A percentile compares a stretch with the other conserved stretches of the same genome.
These are phyloP conservation scores for Trachops cirrhosus DNA, from an alignment of 2,797 vertebrate genomes.

Conservation along the genomic window DNA sequence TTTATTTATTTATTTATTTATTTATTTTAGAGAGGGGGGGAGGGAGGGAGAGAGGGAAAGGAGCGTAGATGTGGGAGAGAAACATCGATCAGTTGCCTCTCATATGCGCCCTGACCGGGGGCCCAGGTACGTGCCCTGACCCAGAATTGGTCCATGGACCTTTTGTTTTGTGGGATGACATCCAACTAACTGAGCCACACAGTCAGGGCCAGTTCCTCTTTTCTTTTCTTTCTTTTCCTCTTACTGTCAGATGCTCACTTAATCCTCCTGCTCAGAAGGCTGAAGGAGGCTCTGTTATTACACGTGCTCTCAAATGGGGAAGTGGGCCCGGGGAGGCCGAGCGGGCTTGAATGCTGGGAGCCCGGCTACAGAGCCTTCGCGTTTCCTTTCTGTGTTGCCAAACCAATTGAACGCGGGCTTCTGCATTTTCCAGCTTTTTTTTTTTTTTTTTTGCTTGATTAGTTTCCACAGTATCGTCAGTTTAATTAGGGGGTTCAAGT, in stretches of 20 bases:
- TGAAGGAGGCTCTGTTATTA: background rate
- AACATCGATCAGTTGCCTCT: background rate
- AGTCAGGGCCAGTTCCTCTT: background rate
- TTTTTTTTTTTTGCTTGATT: background rate
- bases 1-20: too few relatives aligned
- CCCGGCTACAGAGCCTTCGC: background rate
- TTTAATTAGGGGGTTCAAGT: background rate
- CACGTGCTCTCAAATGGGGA: background rate
- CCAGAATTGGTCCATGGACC: too few relatives aligned
- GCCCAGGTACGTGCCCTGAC: background rate
- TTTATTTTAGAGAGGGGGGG: too few relatives aligned
- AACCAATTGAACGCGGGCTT: background rate
- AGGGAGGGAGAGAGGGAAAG: background rate
- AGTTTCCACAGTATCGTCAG: background rate
- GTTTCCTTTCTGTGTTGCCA: background rate
- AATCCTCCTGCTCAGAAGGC: background rate
- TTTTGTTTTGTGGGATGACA: background rate
- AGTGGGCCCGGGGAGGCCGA: background rate
- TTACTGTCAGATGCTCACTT: background rate
- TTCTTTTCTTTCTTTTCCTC: background rate
- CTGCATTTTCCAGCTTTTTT: background rate
- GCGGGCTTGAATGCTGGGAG: background rate
- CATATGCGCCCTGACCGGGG: background rate
- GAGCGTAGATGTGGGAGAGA: background rate
- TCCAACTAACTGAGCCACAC: background rate